Conservation (phyloP, 2,797 vertebrate species). For the Ciconia nigra region DNA sequence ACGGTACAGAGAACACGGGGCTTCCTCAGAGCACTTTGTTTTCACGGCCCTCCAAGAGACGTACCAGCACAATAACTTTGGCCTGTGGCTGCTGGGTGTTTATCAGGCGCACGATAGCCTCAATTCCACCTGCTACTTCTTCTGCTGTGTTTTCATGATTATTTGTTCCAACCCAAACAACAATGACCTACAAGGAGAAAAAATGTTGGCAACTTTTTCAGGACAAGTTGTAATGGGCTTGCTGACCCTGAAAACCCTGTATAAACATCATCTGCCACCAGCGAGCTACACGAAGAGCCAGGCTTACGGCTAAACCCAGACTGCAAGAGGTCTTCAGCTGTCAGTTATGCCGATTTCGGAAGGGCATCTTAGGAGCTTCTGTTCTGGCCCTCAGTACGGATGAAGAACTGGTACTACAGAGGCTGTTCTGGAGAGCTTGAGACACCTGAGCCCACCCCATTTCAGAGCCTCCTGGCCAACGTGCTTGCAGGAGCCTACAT, state of each 20-base stretch:
- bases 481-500: accelerated
- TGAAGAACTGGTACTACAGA: background rate
- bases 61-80: constrained; percentile 93
- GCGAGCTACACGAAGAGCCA: accelerated
- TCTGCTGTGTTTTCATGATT: constrained; percentile 93
- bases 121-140: constrained; percentile 91
- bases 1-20: background rate
- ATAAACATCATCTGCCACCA: background rate
- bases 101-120: constrained; percentile 87
- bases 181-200: constrained; percentile 82
- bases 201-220: background rate
- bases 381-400: background rate
- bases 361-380: accelerated
- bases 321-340: background rate
- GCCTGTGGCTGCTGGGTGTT: constrained; percentile 87
- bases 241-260: background rate
- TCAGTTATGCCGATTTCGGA: accelerated
- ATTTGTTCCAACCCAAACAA: constrained; percentile 97
- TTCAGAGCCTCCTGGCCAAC: background rate
- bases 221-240: accelerated
- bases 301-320: background rate
- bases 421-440: background rate
- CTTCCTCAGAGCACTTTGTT: background rate
- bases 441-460: too few species aligned
- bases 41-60: background rate